Base-by-base conservation (phyloP, 2,888 invertebrate genomes). In the Colletes collaris region DNA sequence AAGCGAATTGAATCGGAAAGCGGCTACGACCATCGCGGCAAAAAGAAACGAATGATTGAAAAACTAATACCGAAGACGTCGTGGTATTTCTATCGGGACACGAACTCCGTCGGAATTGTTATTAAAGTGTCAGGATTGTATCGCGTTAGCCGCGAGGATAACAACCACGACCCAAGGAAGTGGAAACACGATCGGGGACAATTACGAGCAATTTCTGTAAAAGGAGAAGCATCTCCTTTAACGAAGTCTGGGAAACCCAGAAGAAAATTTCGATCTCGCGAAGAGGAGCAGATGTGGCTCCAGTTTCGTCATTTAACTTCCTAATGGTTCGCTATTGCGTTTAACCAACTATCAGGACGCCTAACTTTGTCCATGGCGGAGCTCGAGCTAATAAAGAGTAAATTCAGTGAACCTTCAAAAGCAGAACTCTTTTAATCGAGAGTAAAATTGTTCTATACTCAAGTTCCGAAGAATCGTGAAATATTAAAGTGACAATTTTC, bases 91-190 rank as follows among this genome's bases (percentile, higher is more conserved):
- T 75, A 64, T 64, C 40, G 27, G 52, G 58, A 27, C 13, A n/a
- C 71, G 62, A 72, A 67, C n/a, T 62, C 19, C 19, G 35, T 19
- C 40, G 10, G 7, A 13, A 53, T 56, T 79, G 71, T 66, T 71
- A 64, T 79, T 71, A 71, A 66, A 71, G 60, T 71, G 70, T 67
- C 68, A 60, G 65, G 40, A 40, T 63, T 71, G 62, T 52, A 58
- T 63, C 62, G 44, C 44, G 66, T 71, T 77, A 67, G 55, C 52
- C 46, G n/a, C 35, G 13, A 59, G 64, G 56, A 13, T 46, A 68
- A 79, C 71, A 37, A 72, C n/a, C 56, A 10, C 50, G 27, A 55
- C 27, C 62, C 52, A 62, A 37, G 62, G 44, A 63, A 79, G 19
- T 37, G 52, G 65, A 79, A 79, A 70, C 40, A 58, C 58, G 46